Percentiles rank a stretch among this genome's conserved stretches.
phyloP scores from a whole-genome alignment of 1,140 invertebrate species.

The Solenopsis fugax region DNA sequence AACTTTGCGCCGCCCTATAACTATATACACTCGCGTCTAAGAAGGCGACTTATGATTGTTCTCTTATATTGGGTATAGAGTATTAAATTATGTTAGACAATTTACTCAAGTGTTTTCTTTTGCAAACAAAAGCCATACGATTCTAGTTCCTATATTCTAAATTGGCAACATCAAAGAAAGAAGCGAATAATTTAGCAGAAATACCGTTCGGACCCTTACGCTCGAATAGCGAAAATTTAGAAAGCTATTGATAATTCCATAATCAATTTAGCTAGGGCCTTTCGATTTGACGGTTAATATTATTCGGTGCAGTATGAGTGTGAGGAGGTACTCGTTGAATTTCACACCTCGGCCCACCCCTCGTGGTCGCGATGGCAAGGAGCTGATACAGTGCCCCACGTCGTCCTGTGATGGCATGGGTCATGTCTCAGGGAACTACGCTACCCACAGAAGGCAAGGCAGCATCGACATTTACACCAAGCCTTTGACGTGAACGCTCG shows the following conservation, averaged over 20 bases:
- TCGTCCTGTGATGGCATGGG: conserved; percentile 92
- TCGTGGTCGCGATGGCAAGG: conserved; percentile 89
- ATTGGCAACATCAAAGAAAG: not conserved
- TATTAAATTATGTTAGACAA: conserved; percentile 4
- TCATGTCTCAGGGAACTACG: conserved; percentile 92
- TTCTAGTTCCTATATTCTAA: not conserved
- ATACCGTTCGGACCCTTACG: not conserved
- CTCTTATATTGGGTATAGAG: not conserved
- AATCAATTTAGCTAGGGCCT: conserved; percentile 26
- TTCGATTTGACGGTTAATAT: conserved; percentile 75
- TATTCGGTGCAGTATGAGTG: conserved; percentile 85
- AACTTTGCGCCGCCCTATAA: conserved; percentile 67
- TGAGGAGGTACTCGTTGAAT: conserved; percentile 86
- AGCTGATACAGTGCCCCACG: conserved; percentile 91
- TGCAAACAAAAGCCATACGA: not conserved
- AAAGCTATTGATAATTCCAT: conserved; percentile 21
- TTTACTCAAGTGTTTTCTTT: conserved; percentile 14
- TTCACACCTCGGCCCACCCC: conserved; percentile 84
- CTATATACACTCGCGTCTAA: conserved; percentile 16
- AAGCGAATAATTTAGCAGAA: not conserved
- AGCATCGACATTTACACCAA: conserved; percentile 82
- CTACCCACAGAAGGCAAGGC: conserved; percentile 90
- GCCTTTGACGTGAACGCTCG: conserved; percentile 64
- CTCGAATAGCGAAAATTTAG: conserved; percentile 11
- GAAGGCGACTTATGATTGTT: conserved; percentile 9